Conservation (phyloP, 2,888 invertebrate genomes). For the Drymonia ruficornis region DNA sequence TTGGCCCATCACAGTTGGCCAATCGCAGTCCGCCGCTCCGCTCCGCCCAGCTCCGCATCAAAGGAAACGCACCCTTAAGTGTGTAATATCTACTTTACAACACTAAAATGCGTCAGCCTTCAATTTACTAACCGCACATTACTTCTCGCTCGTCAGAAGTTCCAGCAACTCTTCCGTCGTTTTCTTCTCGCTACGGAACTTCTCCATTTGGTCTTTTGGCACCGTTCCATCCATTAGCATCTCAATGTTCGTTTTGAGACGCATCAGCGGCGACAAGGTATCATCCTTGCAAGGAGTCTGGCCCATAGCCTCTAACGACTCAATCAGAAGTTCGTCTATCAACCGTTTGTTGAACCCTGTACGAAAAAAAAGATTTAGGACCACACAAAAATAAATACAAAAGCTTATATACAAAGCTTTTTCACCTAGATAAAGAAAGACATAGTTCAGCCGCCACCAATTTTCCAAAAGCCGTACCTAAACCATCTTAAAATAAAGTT, state of each 20-base stretch:
- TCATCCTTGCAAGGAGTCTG: slow-evolving; percentile 86
- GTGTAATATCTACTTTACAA: no score
- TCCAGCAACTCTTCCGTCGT: slow-evolving; percentile 92
- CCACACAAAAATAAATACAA: slow-evolving; percentile 15
- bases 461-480: slow-evolving; percentile 36
- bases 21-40: no score
- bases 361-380: slow-evolving; percentile 33
- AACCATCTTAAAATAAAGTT: slow-evolving; percentile 35
- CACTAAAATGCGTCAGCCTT: slow-evolving; percentile 3
- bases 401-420: slow-evolving; percentile 46
- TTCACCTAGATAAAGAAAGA: slow-evolving; percentile 13
- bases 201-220: slow-evolving; percentile 90
- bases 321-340: slow-evolving; percentile 92
- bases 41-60: no score
- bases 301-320: slow-evolving; percentile 91
- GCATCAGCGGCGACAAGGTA: slow-evolving; percentile 84
- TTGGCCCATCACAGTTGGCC: no score
- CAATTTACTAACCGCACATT: slow-evolving; percentile 15
- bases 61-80: no score
- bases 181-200: slow-evolving; percentile 89
- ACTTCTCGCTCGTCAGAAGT: slow-evolving; percentile 85
- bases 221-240: slow-evolving; percentile 92
- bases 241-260: slow-evolving; percentile 90
- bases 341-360: slow-evolving; percentile 87
- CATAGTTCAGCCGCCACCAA: slow-evolving; percentile 42